These are phyloP conservation scores for Papilio protenor DNA, from an alignment of 2,888 invertebrate species.

Conservation along the genomic window DNA sequence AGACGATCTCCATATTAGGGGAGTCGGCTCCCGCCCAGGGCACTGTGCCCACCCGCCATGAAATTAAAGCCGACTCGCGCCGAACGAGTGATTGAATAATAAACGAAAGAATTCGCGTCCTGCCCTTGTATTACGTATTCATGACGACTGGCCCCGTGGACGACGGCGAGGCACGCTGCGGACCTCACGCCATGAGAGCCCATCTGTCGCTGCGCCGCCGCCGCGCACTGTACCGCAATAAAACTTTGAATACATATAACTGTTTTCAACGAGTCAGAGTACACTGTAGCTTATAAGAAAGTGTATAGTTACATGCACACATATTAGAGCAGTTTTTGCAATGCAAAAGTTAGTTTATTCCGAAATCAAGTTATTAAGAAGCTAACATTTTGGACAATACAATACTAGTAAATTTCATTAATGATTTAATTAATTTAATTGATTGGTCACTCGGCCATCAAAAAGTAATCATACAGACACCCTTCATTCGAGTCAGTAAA, in stretches of 20 bases:
- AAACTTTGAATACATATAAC: conserved; percentile 36
- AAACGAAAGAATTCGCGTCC: conserved; percentile 84
- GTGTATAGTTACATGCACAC: conserved; percentile 5
- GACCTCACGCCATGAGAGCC: conserved; percentile 58
- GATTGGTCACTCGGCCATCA: background rate
- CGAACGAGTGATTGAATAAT: conserved; percentile 85
- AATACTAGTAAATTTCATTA: background rate
- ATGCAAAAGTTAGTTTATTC: too few relatives aligned
- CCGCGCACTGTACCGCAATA: conserved; percentile 43
- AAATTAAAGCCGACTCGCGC: conserved; percentile 84
- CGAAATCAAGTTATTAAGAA: background rate
- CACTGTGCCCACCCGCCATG: conserved; percentile 82
- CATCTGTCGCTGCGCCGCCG: conserved; percentile 50
- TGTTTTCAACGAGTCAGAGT: conserved; percentile 17
- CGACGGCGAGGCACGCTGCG: conserved; percentile 49
- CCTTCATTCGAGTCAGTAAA: conserved; percentile 44
- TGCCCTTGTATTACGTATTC: conserved; percentile 83
- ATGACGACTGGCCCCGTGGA: conserved; percentile 78
- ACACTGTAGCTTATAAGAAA: conserved; percentile 15
- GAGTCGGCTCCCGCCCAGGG: conserved; percentile 66
- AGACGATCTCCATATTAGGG: conserved; percentile 68
- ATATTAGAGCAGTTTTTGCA: background rate
- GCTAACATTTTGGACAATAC: background rate
- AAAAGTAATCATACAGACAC: conserved; percentile 6
- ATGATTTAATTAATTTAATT: background rate